Percentiles rank a stretch among this genome's conserved stretches.
Evolutionary conservation across 2,113 vertebrate species (phyloP).

Genomic region (Rallus limicola): DNA sequence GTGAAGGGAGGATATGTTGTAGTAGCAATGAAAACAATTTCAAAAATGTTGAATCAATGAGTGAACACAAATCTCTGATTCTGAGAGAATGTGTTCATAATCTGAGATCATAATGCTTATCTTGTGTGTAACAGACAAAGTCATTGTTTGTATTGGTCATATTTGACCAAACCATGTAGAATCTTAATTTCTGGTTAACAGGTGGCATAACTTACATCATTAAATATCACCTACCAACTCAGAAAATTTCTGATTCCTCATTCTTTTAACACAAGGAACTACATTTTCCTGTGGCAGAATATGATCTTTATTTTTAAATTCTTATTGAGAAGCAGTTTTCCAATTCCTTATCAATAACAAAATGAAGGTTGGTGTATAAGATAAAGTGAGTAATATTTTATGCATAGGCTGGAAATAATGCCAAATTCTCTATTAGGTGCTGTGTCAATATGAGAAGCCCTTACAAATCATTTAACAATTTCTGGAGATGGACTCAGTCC

Average conservation of each 20-base stretch:
- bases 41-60: background rate
- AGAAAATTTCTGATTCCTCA: background rate
- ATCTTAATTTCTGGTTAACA: background rate
- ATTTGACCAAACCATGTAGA: background rate
- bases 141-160: background rate
- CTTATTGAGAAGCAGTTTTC: background rate
- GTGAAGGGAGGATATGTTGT: background rate
- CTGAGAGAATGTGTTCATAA: background rate
- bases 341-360: slow-evolving; percentile 21
- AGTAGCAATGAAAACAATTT: background rate
- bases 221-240: background rate
- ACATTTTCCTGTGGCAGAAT: background rate
- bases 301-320: background rate
- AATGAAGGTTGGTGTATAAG: background rate
- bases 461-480: slow-evolving; percentile 37
- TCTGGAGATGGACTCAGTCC: background rate
- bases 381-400: background rate
- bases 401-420: background rate
- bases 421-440: background rate
- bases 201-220: background rate
- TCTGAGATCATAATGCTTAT: background rate
- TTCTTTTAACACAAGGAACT: background rate
- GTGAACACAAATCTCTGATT: background rate
- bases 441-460: slow-evolving; percentile 44
- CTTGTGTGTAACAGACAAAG: background rate